A percentile compares a stretch with the other conserved stretches of the same genome.
Conservation (phyloP, 2,888 invertebrate species). For the Antheraea yamamai region DNA sequence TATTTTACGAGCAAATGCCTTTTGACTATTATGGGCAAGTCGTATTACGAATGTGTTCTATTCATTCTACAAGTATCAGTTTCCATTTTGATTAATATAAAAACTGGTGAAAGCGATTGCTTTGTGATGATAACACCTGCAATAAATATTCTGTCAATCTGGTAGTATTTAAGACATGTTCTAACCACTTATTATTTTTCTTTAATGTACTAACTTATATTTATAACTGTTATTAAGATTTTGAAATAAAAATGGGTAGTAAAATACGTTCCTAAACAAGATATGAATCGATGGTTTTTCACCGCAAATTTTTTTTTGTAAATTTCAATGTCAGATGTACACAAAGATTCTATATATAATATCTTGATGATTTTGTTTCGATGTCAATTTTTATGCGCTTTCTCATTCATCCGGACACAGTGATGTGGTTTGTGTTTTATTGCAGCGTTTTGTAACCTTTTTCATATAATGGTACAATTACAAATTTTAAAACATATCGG, state of each 20-base stretch:
- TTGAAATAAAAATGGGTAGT: background rate
- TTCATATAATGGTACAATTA: too few species aligned
- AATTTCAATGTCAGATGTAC: background rate
- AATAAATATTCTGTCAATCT: background rate
- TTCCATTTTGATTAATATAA: background rate
- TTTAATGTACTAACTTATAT: background rate
- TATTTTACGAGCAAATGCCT: constrained; percentile 32
- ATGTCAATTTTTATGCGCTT: background rate
- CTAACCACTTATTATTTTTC: background rate
- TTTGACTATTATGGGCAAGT: background rate
- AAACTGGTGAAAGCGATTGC: background rate
- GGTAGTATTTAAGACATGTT: too few species aligned
- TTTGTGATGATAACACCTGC: background rate
- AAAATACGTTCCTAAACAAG: background rate
- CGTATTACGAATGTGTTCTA: background rate
- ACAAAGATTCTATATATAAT: background rate
- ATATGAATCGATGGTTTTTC: background rate
- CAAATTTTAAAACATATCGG: too few species aligned
- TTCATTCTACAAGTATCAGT: background rate
- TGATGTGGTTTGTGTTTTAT: background rate
- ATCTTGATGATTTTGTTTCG: background rate
- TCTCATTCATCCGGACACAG: background rate
- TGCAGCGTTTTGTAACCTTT: too few species aligned
- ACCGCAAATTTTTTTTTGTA: background rate
- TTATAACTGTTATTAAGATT: background rate